Base-by-base conservation (phyloP, 2,888 invertebrate genomes). In the Eristalis intricaria region DNA sequence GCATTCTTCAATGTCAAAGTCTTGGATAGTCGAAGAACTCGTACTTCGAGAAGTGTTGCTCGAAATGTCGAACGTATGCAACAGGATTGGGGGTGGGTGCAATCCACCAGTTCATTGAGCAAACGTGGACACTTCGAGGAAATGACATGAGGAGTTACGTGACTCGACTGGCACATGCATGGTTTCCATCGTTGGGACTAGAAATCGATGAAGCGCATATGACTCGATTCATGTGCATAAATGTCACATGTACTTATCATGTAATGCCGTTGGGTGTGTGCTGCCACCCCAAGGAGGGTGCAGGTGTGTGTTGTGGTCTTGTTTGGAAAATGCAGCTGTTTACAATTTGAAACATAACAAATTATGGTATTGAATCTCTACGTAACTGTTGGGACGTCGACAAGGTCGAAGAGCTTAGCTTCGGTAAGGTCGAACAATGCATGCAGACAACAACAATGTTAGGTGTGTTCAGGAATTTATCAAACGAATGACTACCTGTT, bases 1-100 rank as follows among this genome's bases (percentile, higher is more conserved):
- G 77, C 68, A 77, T 73, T 64, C 23, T 63, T 83, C 63, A 73
- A 69, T 78, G 83, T 78, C 83, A 83, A 71, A 73, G 78, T 83
- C 78, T 50, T 61, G 74, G 40, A 69, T 40, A 56, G 70, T 64
- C 70, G 64, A 71, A 64, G 70, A 70, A 70, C 78, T 71, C 50
- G 43, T 15, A n/a, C 8, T 13, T 43, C 13, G 40, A 40, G 32
- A 32, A 7, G 32, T 32, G 38, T 38, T 38, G 13, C 10, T 38
- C 13, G 38, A 38, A 13, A 11, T 11, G 11, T 35, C 43, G 43
- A 43, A 5, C 3, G 2, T 15, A 7, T 40, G 13, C 15, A 3
- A 40, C 4, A 11, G 13, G 38, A n/a, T 2, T 11, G 15, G 4
- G 50, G 8, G 50, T 50, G 19, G 19, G 50, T 50, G 50, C 50